Conservation (phyloP, 1,140 invertebrate species). For the Nixonia krombeini region DNA sequence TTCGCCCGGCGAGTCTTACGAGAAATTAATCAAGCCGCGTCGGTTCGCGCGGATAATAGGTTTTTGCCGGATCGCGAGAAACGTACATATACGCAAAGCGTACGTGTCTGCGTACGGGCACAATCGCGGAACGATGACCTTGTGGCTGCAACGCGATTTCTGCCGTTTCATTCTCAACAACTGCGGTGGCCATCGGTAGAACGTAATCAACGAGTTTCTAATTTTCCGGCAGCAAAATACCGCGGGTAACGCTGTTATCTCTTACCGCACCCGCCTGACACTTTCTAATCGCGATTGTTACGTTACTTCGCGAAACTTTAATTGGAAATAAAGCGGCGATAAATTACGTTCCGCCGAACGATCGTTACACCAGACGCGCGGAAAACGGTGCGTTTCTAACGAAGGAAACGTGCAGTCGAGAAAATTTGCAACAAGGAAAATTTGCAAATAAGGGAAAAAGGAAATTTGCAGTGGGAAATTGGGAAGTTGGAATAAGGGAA, state of each 20-base stretch:
- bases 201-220: background rate
- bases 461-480: no score
- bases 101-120: background rate
- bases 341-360: background rate
- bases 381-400: no score
- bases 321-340: no score
- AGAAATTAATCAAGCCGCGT: no score
- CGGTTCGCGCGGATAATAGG: no score
- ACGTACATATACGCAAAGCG: background rate
- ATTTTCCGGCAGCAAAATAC: background rate
- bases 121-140: constrained; percentile 2
- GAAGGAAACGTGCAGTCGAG: no score
- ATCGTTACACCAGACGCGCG: no score
- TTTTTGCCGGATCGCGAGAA: no score
- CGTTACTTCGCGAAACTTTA: background rate
- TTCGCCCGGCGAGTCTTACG: no score
- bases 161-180: constrained; percentile 9
- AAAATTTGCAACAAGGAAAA: no score
- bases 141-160: background rate
- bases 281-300: background rate
- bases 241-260: background rate
- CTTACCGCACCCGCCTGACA: background rate
- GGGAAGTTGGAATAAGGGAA: no score
- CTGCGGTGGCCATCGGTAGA: background rate
- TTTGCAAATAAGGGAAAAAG: no score